Conservation (phyloP, 2,113 vertebrate genomes). For the Lichenostomus cassidix region DNA sequence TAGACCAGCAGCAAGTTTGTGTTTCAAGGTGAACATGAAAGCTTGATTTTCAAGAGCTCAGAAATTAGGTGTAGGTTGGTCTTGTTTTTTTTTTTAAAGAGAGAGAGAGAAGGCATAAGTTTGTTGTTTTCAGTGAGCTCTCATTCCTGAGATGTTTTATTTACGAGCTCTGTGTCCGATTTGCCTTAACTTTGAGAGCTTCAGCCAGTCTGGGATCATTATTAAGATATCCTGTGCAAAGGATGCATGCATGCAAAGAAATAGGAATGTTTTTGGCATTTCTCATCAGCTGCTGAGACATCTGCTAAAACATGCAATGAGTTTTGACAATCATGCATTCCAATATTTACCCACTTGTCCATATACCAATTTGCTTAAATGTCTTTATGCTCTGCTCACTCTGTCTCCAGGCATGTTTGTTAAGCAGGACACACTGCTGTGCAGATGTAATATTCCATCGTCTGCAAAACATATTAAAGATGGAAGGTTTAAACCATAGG, state of each 20-base stretch:
- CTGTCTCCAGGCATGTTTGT: background rate
- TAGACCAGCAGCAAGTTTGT: background rate
- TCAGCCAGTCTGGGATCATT: background rate
- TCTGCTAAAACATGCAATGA: background rate
- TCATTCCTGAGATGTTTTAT: background rate
- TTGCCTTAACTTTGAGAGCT: background rate
- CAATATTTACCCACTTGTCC: conserved; percentile 18
- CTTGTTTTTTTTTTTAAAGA: background rate
- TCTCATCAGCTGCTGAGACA: background rate
- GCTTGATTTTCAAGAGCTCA: background rate
- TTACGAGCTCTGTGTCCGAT: background rate
- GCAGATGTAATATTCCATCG: background rate
- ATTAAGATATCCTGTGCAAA: background rate
- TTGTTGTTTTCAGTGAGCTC: background rate
- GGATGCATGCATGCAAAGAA: too few species aligned
- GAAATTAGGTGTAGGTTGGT: background rate
- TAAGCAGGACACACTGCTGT: background rate
- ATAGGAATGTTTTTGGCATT: background rate
- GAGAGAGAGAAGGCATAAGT: background rate
- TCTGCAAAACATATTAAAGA: background rate
- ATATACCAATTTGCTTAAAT: background rate
- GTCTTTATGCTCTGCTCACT: background rate
- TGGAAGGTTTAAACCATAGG: conserved; percentile 4
- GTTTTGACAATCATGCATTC: background rate
- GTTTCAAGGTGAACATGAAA: background rate